These are phyloP conservation scores for Dromaius novaehollandiae DNA, from an alignment of 2,113 vertebrate genomes.

Conservation along the genomic window DNA sequence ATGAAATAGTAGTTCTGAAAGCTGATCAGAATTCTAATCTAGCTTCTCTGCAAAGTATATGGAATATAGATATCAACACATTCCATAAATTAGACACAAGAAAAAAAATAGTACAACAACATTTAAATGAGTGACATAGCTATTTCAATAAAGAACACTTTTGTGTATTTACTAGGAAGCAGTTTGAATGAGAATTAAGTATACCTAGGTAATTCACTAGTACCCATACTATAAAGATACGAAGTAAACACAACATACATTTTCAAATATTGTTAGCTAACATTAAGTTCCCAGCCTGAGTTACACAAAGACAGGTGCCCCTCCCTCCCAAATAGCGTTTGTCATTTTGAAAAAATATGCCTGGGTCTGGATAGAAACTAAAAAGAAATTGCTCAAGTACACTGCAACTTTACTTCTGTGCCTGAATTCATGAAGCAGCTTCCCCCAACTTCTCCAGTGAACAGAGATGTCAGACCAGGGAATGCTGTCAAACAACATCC, in stretches of 20 bases:
- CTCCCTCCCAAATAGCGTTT: neutral
- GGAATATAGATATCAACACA: neutral
- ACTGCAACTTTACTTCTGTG: neutral
- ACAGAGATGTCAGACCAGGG: neutral
- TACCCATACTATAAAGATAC: neutral
- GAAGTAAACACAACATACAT: neutral
- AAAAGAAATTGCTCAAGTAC: accelerated
- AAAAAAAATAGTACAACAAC: neutral
- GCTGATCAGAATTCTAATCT: neutral
- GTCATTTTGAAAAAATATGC: neutral
- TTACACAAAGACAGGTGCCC: neutral
- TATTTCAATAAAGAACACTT: neutral
- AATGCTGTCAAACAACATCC: neutral
- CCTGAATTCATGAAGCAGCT: neutral
- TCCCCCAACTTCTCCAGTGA: neutral
- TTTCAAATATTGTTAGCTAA: neutral
- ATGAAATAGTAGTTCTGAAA: neutral
- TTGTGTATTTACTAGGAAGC: neutral
- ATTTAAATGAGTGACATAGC: neutral
- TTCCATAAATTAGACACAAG: neutral
- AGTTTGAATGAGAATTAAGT: neutral
- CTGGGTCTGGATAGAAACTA: neutral
- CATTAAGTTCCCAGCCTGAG: neutral
- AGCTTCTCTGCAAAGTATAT: neutral
- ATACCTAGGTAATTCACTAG: neutral